Percentiles rank a stretch among this genome's conserved stretches.
These are phyloP conservation scores for Pedicia rivosa DNA, from an alignment of 2,888 invertebrate species.

Conservation along the genomic window DNA sequence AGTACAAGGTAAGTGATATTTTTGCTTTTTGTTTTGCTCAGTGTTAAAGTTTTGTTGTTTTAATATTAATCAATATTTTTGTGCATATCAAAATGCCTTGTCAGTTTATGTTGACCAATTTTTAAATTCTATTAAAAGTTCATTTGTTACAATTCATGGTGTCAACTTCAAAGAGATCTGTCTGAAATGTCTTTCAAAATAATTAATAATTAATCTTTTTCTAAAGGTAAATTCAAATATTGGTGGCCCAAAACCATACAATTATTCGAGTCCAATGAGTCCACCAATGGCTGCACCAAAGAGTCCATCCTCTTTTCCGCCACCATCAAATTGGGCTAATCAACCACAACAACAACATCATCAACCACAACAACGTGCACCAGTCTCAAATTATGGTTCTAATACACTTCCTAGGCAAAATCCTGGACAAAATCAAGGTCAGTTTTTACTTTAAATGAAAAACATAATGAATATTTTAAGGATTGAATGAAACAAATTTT, in stretches of 20 bases:
- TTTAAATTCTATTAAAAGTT: no score
- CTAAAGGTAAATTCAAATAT: conserved; percentile 21
- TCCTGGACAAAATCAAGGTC: conserved; percentile 27
- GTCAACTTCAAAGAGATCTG: no score
- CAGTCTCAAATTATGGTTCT: conserved; percentile 18
- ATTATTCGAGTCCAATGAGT: conserved; percentile 13
- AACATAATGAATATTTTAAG: background rate
- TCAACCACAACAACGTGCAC: conserved; percentile 9
- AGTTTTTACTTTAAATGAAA: no score
- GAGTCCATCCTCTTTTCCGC: conserved; percentile 23
- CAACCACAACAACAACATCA: conserved; percentile 8
- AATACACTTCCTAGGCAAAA: conserved; percentile 27
- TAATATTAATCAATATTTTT: background rate
- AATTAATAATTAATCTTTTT: conserved; percentile 1
- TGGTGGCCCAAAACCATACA: conserved; percentile 26
- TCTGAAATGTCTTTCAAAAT: no score
- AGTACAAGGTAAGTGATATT: conserved; percentile 4
- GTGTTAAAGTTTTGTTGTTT: conserved; percentile 6
- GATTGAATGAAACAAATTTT: background rate
- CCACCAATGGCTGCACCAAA: conserved; percentile 14
- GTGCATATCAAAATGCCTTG: background rate
- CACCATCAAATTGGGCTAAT: conserved; percentile 14
- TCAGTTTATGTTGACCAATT: no score
- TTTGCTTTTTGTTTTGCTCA: conserved; percentile 6
- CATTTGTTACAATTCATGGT: no score